phyloP scores from a whole-genome alignment of 2,113 vertebrate genomes.

The Coreoperca whiteheadi region DNA sequence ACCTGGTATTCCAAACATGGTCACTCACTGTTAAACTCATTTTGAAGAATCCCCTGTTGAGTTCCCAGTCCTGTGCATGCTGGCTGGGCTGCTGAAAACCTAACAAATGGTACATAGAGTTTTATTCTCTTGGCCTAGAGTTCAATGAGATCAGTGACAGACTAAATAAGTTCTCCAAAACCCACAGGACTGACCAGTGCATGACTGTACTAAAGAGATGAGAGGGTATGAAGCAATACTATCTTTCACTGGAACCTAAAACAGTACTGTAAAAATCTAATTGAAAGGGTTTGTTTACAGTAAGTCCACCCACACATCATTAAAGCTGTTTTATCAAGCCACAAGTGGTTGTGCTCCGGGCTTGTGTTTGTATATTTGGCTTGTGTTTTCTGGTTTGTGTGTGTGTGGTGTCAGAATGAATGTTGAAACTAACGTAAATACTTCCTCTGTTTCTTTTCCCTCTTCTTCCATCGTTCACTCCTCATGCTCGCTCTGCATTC shows the following conservation, averaged over 20 bases:
- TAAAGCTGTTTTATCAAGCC: constrained; percentile 69
- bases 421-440: constrained; percentile 56
- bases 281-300: constrained; percentile 75
- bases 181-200: constrained; percentile 63
- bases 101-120: constrained; percentile 62
- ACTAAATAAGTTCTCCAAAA: constrained; percentile 64
- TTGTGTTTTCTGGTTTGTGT: constrained; percentile 48
- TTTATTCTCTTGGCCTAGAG: constrained; percentile 60
- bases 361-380: constrained; percentile 57
- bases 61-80: constrained; percentile 30
- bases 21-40: constrained; percentile 55
- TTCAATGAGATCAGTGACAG: constrained; percentile 67
- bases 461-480: constrained; percentile 11
- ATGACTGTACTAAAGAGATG: constrained; percentile 72
- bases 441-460: constrained; percentile 9
- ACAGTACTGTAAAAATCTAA: constrained; percentile 67
- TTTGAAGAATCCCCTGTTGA: constrained; percentile 49
- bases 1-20: constrained; percentile 50
- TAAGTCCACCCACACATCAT: constrained; percentile 66
- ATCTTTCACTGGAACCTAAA: constrained; percentile 60
- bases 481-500: constrained; percentile 22
- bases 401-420: constrained; percentile 51
- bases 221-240: constrained; percentile 64
- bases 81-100: constrained; percentile 41
- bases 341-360: constrained; percentile 63